Base-by-base conservation (phyloP, 64 coral and sea anemone genomes). In the Montipora efflorescens region DNA sequence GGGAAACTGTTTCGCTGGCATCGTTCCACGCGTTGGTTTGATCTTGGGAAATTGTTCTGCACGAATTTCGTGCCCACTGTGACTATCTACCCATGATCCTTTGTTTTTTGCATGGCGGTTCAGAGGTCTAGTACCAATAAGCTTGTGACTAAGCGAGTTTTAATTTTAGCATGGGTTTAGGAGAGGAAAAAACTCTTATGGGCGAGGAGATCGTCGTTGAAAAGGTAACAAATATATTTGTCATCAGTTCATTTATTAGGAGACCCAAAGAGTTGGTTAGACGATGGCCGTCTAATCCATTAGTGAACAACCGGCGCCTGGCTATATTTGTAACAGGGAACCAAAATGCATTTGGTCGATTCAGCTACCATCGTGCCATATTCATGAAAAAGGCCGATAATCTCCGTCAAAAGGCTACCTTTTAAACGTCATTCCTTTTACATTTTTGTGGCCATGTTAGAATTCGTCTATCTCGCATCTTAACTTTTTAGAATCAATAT, bases 151-250 rank as follows among this genome's bases (percentile, higher is more conserved):
- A 0, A 11, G 11, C 1, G 61, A 12, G 0, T 3, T 19, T 64
- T 3, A 46, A 20, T 3, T 64, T 64, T 3, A 46, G 52, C 11
- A 86, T 86, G 82, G 82, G 43, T 72, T 71, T 86, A 22, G 82
- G 47, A 3, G 82, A 86, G 21, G 82, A 86, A 72, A 86, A 86
- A 86, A 16, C 62, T 10, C 64, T 86, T 86, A 22, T 86, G 49
- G 66, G 66, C 18, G 47, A 71, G 44, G 66, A 48, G 71, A 70
- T 86, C 47, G 82, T 23, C 43, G 2, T n/a, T 21, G 45, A 86
- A 49, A 2, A 86, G 82, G 82, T 86, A 69, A 86, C 12, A 47
- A 22, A 47, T 22, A 4, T 21, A 18, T 14, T 48, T 23, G 12
- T 72, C 1, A 10, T n/a, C 18, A 5, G 12, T 3, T 5, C 47